Conservation (phyloP, 2,888 invertebrate species). For the Omphaloscelis lunosa region DNA sequence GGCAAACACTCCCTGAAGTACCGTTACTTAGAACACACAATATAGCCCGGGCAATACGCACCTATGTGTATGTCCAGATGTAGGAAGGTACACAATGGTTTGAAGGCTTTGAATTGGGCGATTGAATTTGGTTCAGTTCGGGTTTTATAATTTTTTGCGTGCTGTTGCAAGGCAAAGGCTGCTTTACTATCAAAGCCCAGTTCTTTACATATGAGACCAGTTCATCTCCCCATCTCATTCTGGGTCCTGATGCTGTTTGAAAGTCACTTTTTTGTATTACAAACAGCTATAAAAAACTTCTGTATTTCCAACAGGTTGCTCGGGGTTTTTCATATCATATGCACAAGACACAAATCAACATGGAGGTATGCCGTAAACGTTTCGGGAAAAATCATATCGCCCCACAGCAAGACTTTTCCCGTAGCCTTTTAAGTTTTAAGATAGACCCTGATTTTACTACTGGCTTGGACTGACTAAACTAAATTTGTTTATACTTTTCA, state of each 20-base stretch:
- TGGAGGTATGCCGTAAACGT: too few species aligned
- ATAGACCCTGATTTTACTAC: too few species aligned
- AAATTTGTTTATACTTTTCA: too few species aligned
- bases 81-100: not conserved
- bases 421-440: too few species aligned
- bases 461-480: too few species aligned
- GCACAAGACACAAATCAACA: not conserved
- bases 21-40: constrained; percentile 36
- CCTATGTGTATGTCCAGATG: not conserved
- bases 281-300: not conserved
- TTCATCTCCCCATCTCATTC: not conserved
- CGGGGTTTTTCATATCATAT: not conserved
- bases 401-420: not conserved
- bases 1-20: constrained; percentile 53
- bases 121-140: not conserved
- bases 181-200: too few species aligned
- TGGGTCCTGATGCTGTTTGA: not conserved
- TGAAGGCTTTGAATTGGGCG: constrained; percentile 25
- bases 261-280: not conserved
- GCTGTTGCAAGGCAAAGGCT: not conserved
- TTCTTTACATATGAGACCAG: not conserved
- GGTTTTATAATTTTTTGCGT: not conserved
- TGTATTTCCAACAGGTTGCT: not conserved
- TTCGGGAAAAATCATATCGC: not conserved
- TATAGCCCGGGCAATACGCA: constrained; percentile 1